phyloP scores from a whole-genome alignment of 2,888 invertebrate genomes.

The Scrobipalpa costella region DNA sequence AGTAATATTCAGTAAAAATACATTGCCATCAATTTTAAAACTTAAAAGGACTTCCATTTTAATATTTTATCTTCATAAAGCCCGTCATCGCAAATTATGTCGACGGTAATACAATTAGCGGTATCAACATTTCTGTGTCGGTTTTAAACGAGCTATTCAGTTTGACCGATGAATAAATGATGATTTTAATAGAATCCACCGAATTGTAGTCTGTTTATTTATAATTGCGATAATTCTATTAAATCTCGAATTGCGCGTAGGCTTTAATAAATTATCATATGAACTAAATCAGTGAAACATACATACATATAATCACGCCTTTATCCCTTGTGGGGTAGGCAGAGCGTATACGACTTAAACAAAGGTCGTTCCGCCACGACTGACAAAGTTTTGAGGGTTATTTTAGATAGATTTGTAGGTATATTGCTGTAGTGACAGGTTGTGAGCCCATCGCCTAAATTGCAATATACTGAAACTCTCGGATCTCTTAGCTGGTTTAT shows the following conservation, averaged over 20 bases:
- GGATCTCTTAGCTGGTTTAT: no score
- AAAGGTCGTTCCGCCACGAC: no score
- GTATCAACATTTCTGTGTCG: constrained; percentile 21
- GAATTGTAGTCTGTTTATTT: background rate
- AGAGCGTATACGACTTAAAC: no score
- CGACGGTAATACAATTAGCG: constrained; percentile 17
- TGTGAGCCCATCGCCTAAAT: no score
- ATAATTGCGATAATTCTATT: background rate
- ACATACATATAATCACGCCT: no score
- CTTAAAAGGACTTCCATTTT: background rate
- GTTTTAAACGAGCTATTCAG: constrained; percentile 8
- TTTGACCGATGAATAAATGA: constrained; percentile 12
- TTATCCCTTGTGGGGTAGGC: no score
- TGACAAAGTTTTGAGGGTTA: no score
- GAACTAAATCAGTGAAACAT: background rate
- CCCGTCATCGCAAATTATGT: background rate
- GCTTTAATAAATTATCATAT: background rate
- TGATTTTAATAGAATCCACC: constrained; percentile 15
- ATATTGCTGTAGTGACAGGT: no score
- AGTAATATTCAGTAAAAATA: background rate
- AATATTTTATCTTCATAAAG: background rate
- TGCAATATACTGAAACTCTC: no score
- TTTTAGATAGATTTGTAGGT: no score
- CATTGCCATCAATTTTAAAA: background rate
- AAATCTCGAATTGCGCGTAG: background rate